Evolutionary conservation across 2,113 vertebrate genomes (phyloP).

Genomic region (Gobius niger): DNA sequence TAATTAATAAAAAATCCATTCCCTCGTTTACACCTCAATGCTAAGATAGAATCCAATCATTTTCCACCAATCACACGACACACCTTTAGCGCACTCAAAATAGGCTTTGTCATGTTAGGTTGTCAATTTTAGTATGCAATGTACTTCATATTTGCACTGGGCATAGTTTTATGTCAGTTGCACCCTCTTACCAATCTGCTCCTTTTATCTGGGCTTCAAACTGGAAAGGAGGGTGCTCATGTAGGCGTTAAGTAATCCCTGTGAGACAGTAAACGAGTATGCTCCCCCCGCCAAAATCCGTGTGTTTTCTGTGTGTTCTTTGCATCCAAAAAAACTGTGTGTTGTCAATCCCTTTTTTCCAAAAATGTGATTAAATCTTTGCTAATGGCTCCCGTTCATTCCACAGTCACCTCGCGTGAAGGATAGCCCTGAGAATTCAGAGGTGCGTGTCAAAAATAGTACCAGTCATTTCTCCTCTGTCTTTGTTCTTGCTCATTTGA

Average conservation of each 20-base stretch:
- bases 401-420: slow-evolving; percentile 94
- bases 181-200: neutral
- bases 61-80: neutral
- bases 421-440: slow-evolving; percentile 86
- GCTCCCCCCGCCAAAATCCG: neutral
- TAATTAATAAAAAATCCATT: slow-evolving; percentile 6
- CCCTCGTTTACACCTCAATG: slow-evolving; percentile 49
- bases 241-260: neutral
- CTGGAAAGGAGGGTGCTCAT: neutral
- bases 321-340: slow-evolving; percentile 11
- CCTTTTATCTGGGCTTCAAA: neutral
- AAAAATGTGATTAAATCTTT: neutral
- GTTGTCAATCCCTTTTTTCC: neutral
- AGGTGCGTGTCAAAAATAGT: slow-evolving; percentile 76
- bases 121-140: too few relatives aligned
- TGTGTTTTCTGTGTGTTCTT: slow-evolving; percentile 37
- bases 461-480: neutral
- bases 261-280: slow-evolving; percentile 46
- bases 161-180: neutral
- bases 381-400: slow-evolving; percentile 35
- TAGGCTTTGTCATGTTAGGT: neutral
- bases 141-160: too few relatives aligned
- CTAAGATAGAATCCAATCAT: neutral
- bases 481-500: neutral
- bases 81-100: neutral